Percentiles rank a stretch among this genome's conserved stretches.
These are phyloP conservation scores for Microcaecilia unicolor DNA, from an alignment of 2,797 vertebrate species.

Conservation along the genomic window DNA sequence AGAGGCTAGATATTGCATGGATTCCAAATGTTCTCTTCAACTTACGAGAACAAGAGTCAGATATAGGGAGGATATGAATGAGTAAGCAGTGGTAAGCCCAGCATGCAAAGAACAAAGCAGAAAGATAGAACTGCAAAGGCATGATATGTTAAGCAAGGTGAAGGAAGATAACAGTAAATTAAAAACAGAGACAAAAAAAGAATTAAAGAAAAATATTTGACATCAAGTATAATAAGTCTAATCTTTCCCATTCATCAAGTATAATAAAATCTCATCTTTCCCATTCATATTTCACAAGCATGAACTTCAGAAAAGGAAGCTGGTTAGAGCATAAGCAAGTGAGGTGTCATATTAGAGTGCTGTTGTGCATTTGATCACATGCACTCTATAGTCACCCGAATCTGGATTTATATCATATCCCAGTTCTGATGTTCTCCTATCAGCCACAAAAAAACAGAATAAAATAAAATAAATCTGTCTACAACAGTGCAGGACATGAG, in stretches of 20 bases:
- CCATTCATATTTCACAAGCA: too few relatives aligned
- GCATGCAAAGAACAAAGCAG: not conserved
- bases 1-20: not conserved
- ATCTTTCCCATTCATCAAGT: not conserved
- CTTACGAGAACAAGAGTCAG: not conserved
- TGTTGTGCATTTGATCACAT: too few relatives aligned
- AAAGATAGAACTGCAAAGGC: not conserved
- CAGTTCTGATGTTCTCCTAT: too few relatives aligned
- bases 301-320: too few relatives aligned
- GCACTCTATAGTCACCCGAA: too few relatives aligned
- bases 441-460: too few relatives aligned
- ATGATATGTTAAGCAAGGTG: not conserved
- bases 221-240: not conserved
- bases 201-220: slow-evolving; percentile 13
- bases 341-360: too few relatives aligned
- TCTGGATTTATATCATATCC: too few relatives aligned
- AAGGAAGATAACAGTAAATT: not conserved
- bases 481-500: too few relatives aligned
- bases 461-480: too few relatives aligned
- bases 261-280: not conserved
- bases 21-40: too few relatives aligned
- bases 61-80: not conserved
- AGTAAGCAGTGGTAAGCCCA: not conserved
- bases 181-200: slow-evolving; percentile 11
- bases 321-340: too few relatives aligned